Conservation (phyloP, 2,797 vertebrate species). For the Lepus oiostolus region DNA sequence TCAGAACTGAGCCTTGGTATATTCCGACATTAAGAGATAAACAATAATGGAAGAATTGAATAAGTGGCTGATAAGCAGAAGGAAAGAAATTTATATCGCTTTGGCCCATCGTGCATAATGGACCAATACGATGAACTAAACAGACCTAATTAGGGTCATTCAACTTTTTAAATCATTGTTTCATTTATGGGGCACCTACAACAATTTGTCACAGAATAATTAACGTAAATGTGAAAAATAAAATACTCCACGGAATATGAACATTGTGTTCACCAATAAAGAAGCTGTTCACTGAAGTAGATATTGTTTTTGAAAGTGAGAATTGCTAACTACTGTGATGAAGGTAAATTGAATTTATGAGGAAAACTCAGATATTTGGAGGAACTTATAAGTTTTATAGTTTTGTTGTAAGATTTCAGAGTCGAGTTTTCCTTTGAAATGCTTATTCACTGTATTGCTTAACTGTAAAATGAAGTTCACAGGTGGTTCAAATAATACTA, state of each 20-base stretch:
- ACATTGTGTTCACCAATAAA: not conserved
- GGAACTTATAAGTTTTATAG: constrained; percentile 52
- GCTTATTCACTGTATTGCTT: constrained; percentile 75
- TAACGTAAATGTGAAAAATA: not conserved
- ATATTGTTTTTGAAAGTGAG: not conserved
- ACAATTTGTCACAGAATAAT: not conserved
- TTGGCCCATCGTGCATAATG: not conserved
- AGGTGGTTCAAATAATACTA: constrained; percentile 76
- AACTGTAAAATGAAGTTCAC: constrained; percentile 79
- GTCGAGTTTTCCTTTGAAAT: constrained; percentile 73
- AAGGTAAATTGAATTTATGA: not conserved
- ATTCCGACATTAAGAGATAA: not conserved
- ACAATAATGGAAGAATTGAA: not conserved
- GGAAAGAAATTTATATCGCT: not conserved
- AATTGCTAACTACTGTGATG: not conserved
- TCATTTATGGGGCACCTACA: not conserved
- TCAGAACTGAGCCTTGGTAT: not conserved
- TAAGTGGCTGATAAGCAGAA: not conserved
- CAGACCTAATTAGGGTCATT: not conserved
- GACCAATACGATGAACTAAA: not conserved
- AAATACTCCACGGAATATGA: not conserved
- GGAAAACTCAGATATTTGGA: not conserved
- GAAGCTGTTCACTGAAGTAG: not conserved
- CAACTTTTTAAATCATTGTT: not conserved
- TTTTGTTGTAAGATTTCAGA: constrained; percentile 67